phyloP scores from a whole-genome alignment of 2,113 vertebrate genomes.

The Hylia prasina region DNA sequence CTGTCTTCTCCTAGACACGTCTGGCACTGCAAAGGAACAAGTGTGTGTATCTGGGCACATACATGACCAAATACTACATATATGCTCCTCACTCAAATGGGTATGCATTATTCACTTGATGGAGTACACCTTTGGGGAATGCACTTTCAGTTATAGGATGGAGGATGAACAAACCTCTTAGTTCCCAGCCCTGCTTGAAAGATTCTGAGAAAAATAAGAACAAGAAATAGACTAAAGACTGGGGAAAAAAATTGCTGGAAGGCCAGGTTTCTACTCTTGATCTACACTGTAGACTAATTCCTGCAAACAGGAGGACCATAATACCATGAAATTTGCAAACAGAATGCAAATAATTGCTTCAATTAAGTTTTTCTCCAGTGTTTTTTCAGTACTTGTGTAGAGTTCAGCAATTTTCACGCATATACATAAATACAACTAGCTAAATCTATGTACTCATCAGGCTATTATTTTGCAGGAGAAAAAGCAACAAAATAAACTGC shows the following conservation, averaged over 20 bases:
- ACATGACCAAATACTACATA: not conserved
- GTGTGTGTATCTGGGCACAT: not conserved
- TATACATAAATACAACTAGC: not conserved
- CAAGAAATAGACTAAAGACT: not conserved
- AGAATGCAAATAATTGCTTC: not conserved
- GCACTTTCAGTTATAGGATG: not conserved
- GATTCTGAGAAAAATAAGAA: not conserved
- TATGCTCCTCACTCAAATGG: not conserved
- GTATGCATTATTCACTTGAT: not conserved
- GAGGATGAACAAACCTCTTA: not conserved
- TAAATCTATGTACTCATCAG: not conserved
- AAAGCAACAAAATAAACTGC: not conserved
- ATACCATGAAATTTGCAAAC: not conserved
- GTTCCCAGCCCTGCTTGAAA: not conserved
- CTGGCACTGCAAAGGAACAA: not conserved
- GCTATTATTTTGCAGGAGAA: not conserved
- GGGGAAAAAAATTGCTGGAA: not conserved
- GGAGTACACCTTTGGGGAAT: not conserved
- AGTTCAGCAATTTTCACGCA: not conserved
- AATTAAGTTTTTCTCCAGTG: not conserved
- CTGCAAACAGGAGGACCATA: not conserved
- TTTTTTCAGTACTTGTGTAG: not conserved
- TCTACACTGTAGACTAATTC: not conserved
- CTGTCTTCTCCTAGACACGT: accelerated
- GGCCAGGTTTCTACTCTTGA: not conserved